A percentile compares a stretch with the other conserved stretches of the same genome.
phyloP scores from a whole-genome alignment of 2,797 vertebrate genomes.

The Argyrosomus regius region DNA sequence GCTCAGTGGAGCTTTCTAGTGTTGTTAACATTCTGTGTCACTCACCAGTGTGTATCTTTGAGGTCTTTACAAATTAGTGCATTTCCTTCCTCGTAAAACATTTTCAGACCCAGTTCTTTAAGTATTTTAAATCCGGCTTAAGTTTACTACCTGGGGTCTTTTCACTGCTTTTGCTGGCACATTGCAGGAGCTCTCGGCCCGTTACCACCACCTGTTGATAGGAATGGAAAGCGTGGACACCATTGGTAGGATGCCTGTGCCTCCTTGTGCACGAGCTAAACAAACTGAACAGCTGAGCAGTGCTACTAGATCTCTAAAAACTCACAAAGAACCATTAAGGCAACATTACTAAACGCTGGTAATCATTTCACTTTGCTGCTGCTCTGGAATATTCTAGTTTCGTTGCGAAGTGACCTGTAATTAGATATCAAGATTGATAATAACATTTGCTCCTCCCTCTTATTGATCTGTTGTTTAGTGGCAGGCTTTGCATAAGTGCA shows the following conservation, averaged over 20 bases:
- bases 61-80: background rate
- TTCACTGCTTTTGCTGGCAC: background rate
- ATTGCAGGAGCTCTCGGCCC: background rate
- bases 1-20: background rate
- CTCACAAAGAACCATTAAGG: background rate
- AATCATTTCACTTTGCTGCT: constrained; percentile 5
- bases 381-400: background rate
- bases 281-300: background rate
- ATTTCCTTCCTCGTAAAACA: background rate
- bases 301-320: background rate
- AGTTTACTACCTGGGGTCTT: background rate
- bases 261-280: background rate
- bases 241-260: background rate
- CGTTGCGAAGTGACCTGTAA: constrained; percentile 17
- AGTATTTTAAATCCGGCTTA: background rate
- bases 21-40: background rate
- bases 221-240: background rate
- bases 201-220: background rate
- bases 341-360: background rate
- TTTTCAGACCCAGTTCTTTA: background rate
- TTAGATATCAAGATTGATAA: constrained; percentile 21
- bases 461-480: constrained; percentile 46
- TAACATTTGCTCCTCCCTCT: background rate
- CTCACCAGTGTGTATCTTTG: background rate
- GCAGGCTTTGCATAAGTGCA: constrained; percentile 21